Evolutionary conservation across 2,888 invertebrate genomes (phyloP).

Genomic region (Achlya flavicornis): DNA sequence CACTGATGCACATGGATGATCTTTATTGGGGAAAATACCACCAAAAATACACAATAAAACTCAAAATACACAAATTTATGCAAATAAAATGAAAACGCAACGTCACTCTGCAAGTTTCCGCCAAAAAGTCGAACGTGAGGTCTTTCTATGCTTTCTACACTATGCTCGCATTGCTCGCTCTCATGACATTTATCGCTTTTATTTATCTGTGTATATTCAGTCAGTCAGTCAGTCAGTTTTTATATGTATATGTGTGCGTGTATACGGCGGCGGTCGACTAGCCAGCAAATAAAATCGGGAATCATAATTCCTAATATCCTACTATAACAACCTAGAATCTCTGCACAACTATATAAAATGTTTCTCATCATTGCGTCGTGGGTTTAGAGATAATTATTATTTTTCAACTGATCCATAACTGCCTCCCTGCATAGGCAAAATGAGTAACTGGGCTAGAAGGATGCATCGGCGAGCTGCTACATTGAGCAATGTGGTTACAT

Average conservation of each 20-base stretch:
- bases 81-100: too few relatives aligned
- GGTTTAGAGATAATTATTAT: background rate
- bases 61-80: too few relatives aligned
- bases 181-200: background rate
- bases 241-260: background rate
- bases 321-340: background rate
- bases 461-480: constrained; percentile 96
- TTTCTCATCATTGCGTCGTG: background rate
- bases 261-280: background rate
- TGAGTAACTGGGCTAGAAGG: constrained; percentile 96
- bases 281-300: background rate
- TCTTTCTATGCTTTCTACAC: background rate
- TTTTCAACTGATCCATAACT: background rate
- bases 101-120: too few relatives aligned
- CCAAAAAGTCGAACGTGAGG: too few relatives aligned
- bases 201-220: background rate
- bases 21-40: too few relatives aligned
- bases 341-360: background rate
- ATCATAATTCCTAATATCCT: background rate
- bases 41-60: too few relatives aligned
- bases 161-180: background rate
- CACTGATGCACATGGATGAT: too few relatives aligned
- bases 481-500: constrained; percentile 94
- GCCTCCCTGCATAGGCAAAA: constrained; percentile 62
- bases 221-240: background rate